Percentiles rank a stretch among this genome's conserved stretches.
These are phyloP conservation scores for Eristalis tenax DNA, from an alignment of 2,888 invertebrate species.

Conservation along the genomic window DNA sequence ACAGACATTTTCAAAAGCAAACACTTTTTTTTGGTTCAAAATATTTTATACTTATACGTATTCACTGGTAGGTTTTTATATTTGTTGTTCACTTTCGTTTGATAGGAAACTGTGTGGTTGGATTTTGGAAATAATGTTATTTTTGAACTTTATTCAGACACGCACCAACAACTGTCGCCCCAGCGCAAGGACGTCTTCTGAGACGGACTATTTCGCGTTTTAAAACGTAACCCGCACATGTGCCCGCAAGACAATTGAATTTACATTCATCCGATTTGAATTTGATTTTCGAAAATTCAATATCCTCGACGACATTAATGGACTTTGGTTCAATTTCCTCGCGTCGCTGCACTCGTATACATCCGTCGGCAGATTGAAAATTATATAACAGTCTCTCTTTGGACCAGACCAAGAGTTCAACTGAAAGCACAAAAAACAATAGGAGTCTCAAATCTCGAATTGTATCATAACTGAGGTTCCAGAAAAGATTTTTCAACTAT, in stretches of 20 bases:
- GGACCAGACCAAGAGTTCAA: background rate
- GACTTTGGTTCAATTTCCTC: background rate
- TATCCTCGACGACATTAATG: conserved; percentile 57
- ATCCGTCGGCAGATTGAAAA: conserved; percentile 36
- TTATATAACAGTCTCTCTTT: conserved; percentile 18
- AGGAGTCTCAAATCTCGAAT: background rate
- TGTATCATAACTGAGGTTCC: background rate
- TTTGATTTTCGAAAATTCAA: conserved; percentile 48
- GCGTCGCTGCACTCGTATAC: background rate
- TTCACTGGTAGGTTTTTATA: conserved; percentile 13
- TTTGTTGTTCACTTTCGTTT: conserved; percentile 71
- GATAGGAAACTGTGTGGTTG: conserved; percentile 69
- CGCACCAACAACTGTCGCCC: conserved; percentile 91
- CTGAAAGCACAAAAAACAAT: background rate
- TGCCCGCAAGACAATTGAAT: conserved; percentile 81
- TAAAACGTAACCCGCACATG: conserved; percentile 98
- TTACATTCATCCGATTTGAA: conserved; percentile 62
- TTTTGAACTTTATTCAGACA: conserved; percentile 16
- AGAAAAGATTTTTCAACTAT: background rate
- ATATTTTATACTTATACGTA: background rate
- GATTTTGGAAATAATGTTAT: conserved; percentile 31
- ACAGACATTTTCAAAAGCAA: conserved; percentile 69
- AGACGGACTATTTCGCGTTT: conserved; percentile 97
- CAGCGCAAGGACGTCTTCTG: conserved; percentile 98
- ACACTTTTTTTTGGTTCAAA: background rate